These are phyloP conservation scores for Pituophis catenifer DNA, from an alignment of 2,113 vertebrate species.

Conservation along the genomic window DNA sequence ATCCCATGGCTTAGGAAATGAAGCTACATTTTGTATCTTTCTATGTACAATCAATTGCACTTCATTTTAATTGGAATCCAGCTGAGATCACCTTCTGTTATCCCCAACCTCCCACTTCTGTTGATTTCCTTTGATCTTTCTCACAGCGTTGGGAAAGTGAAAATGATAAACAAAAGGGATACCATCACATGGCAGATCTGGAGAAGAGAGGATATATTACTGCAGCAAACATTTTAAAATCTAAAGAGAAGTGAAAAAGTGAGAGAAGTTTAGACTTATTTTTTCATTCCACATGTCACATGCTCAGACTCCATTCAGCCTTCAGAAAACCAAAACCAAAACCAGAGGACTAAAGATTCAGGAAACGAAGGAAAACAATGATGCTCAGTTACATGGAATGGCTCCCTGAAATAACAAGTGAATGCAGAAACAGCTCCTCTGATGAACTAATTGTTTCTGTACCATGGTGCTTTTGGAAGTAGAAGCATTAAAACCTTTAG, in stretches of 20 bases:
- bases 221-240: background rate
- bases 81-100: background rate
- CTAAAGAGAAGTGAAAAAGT: background rate
- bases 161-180: background rate
- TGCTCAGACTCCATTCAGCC: background rate
- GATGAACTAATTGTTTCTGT: background rate
- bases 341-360: background rate
- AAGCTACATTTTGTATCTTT: background rate
- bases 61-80: conserved; percentile 20
- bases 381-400: background rate
- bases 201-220: background rate
- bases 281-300: background rate
- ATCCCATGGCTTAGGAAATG: background rate
- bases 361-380: background rate
- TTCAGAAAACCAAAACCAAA: background rate
- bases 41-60: background rate
- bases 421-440: background rate
- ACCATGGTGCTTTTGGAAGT: background rate
- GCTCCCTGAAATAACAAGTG: background rate
- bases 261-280: background rate
- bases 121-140: background rate
- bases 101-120: background rate
- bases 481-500: background rate
- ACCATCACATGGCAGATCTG: background rate
- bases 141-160: background rate